phyloP scores from a whole-genome alignment of 2,888 invertebrate genomes.

The Lydus trimaculatus region DNA sequence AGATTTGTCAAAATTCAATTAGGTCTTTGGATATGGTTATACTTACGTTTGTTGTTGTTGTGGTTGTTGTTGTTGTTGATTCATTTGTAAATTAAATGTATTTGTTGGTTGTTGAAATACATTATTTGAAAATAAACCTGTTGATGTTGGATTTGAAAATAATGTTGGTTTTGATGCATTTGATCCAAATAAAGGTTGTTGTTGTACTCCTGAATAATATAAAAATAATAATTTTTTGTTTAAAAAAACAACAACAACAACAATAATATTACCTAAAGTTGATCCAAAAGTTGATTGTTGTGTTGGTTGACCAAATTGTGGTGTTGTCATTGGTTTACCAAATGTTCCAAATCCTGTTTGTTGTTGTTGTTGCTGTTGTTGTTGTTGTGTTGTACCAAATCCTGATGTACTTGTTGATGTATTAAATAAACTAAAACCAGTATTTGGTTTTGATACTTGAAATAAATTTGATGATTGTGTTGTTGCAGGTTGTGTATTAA shows the following conservation, averaged over 20 bases:
- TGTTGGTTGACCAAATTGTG: conserved; percentile 34
- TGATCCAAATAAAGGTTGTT: conserved; percentile 61
- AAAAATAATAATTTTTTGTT: conserved; percentile 18
- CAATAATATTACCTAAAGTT: conserved; percentile 30
- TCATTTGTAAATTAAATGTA: conserved; percentile 31
- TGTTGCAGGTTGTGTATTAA: conserved; percentile 40
- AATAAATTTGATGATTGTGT: conserved; percentile 45
- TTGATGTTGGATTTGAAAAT: conserved; percentile 61
- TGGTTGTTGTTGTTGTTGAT: conserved; percentile 44
- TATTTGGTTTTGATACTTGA: conserved; percentile 51
- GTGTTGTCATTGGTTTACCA: conserved; percentile 45
- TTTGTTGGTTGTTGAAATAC: conserved; percentile 30
- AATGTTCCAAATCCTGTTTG: conserved; percentile 44
- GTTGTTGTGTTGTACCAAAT: conserved; percentile 32
- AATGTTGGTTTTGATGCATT: conserved; percentile 62
- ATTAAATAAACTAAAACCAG: conserved; percentile 46
- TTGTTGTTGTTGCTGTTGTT: conserved; percentile 32
- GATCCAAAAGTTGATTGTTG: conserved; percentile 36
- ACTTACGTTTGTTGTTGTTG: conserved; percentile 41
- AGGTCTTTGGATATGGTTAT: too few relatives aligned
- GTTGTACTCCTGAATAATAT: conserved; percentile 39
- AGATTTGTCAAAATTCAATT: too few relatives aligned
- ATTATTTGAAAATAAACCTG: conserved; percentile 22
- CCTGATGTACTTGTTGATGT: conserved; percentile 34
- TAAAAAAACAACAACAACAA: conserved; percentile 18